Conservation (phyloP, 2,113 vertebrate genomes). For the Nicator chloris region DNA sequence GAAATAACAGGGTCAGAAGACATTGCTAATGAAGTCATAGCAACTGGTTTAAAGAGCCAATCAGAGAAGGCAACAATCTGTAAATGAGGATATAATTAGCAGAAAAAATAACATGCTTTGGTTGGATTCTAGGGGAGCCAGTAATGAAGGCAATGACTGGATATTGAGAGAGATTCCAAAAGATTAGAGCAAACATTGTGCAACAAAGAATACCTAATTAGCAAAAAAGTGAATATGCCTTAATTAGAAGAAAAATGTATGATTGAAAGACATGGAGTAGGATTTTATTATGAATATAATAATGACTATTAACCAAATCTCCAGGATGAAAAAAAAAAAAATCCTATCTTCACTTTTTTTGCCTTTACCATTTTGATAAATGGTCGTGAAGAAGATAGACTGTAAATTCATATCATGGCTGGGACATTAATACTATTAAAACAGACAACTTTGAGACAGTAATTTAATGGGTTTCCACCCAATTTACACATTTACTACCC, state of each 20-base stretch:
- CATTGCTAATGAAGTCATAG: conserved; percentile 85
- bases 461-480: background rate
- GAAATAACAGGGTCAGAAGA: conserved; percentile 88
- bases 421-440: background rate
- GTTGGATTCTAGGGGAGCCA: conserved; percentile 74
- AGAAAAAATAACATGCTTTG: conserved; percentile 81
- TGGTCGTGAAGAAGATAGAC: background rate
- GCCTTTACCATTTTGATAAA: background rate
- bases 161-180: conserved; percentile 79
- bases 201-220: conserved; percentile 85
- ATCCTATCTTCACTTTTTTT: background rate
- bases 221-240: conserved; percentile 75
- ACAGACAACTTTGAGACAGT: background rate
- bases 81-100: conserved; percentile 89
- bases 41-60: conserved; percentile 80
- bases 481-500: conserved; percentile 5
- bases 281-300: conserved; percentile 49
- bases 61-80: conserved; percentile 79
- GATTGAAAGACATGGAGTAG: conserved; percentile 69
- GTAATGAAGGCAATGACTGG: conserved; percentile 78
- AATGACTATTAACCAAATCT: conserved; percentile 15
- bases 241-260: conserved; percentile 73
- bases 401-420: background rate
- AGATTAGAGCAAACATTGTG: conserved; percentile 84
- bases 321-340: background rate